Evolutionary conservation across 2,888 invertebrate species (phyloP).

Genomic region (Cantharis rufa): DNA sequence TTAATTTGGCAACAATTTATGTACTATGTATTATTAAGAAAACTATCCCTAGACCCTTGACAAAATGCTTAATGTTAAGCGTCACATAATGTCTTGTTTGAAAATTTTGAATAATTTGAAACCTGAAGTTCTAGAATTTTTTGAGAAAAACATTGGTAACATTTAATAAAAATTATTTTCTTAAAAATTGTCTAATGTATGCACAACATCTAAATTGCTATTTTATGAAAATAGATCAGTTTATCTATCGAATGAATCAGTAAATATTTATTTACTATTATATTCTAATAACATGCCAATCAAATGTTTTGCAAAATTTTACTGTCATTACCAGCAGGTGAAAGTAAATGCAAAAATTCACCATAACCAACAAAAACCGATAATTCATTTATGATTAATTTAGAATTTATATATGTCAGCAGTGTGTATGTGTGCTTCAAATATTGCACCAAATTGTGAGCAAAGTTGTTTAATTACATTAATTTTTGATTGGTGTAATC

Average conservation of each 20-base stretch:
- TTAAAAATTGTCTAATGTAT: not conserved
- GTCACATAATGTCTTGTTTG: not conserved
- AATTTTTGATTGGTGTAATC: not conserved
- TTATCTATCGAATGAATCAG: not conserved
- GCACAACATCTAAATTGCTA: not conserved
- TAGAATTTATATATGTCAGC: constrained; percentile 2
- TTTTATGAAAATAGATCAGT: not conserved
- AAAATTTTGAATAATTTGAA: not conserved
- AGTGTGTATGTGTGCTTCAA: not conserved
- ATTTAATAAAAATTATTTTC: not conserved
- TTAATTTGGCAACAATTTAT: not conserved
- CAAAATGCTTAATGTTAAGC: not conserved
- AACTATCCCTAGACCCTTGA: not conserved
- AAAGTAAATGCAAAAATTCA: constrained; percentile 10
- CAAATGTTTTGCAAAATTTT: constrained; percentile 7
- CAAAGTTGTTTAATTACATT: not conserved
- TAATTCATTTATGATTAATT: constrained; percentile 18
- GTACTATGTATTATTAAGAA: not conserved
- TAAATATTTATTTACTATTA: not conserved
- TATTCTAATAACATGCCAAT: not conserved
- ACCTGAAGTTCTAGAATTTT: too few relatives aligned
- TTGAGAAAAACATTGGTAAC: not conserved
- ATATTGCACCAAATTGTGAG: not conserved
- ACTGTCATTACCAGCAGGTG: constrained; percentile 19
- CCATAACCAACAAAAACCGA: constrained; percentile 15